Conservation (phyloP, 2,888 invertebrate genomes). For the Athalia circularis region DNA sequence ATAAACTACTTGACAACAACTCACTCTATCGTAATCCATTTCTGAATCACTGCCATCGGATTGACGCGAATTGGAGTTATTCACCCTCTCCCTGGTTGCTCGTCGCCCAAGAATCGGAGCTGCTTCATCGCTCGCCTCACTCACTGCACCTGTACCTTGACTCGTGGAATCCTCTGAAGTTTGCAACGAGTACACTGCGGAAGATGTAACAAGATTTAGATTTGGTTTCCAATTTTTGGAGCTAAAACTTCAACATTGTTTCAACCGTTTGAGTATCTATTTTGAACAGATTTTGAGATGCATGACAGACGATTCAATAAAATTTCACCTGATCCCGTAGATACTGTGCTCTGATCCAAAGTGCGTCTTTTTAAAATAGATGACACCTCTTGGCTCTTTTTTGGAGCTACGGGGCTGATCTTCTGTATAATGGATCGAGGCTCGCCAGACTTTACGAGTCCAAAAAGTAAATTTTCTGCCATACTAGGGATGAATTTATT, state of each 20-base stretch:
- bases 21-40: constrained; percentile 81
- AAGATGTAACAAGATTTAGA: background rate
- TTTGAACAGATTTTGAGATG: too few species aligned
- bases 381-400: constrained; percentile 75
- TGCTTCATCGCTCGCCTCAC: constrained; percentile 81
- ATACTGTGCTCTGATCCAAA: constrained; percentile 75
- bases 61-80: constrained; percentile 73
- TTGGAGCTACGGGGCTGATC: constrained; percentile 56
- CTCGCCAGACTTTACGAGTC: constrained; percentile 67
- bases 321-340: constrained; percentile 63
- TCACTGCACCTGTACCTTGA: constrained; percentile 77
- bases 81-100: constrained; percentile 78
- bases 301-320: too few species aligned
- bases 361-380: constrained; percentile 79
- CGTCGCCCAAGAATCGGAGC: constrained; percentile 80
- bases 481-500: constrained; percentile 66
- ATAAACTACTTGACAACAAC: constrained; percentile 56
- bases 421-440: constrained; percentile 70
- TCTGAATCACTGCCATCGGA: constrained; percentile 87
- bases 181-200: constrained; percentile 67
- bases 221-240: too few species aligned
- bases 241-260: too few species aligned
- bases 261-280: too few species aligned
- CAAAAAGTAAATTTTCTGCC: constrained; percentile 70
- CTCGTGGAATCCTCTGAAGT: constrained; percentile 83